These are phyloP conservation scores for Bettongia penicillata DNA, from an alignment of 2,113 vertebrate species.

Conservation along the genomic window DNA sequence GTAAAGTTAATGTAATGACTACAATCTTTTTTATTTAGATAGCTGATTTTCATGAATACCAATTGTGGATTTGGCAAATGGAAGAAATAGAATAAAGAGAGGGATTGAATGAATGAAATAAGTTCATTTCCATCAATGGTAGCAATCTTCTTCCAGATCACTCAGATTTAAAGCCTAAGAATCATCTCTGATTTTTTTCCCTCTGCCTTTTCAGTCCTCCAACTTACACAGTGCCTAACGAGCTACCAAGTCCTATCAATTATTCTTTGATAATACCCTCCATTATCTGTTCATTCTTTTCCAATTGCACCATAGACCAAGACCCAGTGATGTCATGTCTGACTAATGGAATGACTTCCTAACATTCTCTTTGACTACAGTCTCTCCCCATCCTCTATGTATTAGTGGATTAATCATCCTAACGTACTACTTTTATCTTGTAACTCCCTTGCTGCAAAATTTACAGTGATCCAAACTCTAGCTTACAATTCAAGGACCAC, in stretches of 20 bases:
- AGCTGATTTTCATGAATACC: constrained; percentile 32
- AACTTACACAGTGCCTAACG: neutral
- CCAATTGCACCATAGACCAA: neutral
- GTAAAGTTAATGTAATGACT: constrained; percentile 63
- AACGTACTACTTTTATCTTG: neutral
- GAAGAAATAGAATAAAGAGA: neutral
- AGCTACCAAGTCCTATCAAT: neutral
- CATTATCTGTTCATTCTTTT: neutral
- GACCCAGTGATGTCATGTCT: neutral
- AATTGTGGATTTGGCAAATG: constrained; percentile 4
- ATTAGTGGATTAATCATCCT: neutral
- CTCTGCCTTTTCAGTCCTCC: neutral
- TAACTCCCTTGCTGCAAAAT: constrained; percentile 22
- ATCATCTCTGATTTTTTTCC: neutral
- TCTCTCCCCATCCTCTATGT: neutral
- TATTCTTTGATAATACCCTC: neutral
- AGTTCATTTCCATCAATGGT: neutral
- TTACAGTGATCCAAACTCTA: neutral
- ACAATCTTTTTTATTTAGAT: constrained; percentile 36
- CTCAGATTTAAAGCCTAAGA: neutral
- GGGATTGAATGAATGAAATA: neutral
- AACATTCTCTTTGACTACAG: neutral
- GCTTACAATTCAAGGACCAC: neutral
- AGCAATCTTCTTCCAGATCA: neutral
- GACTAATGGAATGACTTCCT: neutral